phyloP scores from a whole-genome alignment of 2,888 invertebrate genomes.

The Drosophila neotestacea region DNA sequence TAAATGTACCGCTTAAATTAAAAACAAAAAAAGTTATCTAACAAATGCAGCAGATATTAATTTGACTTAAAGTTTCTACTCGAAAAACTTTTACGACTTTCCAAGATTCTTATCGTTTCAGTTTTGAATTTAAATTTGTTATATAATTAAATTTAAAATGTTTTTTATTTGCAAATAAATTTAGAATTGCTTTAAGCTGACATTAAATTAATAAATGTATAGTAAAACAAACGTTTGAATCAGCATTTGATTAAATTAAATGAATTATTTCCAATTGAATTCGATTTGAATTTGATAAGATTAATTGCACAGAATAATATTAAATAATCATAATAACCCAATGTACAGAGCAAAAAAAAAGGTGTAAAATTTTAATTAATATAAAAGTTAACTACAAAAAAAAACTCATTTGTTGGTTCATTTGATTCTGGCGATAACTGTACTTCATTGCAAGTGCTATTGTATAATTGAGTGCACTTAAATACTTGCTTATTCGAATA shows the following conservation, averaged over 20 bases:
- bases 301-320: neutral
- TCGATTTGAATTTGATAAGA: constrained; percentile 1
- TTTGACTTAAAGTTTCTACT: no score
- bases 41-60: no score
- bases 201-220: no score
- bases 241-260: no score
- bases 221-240: neutral
- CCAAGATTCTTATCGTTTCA: no score
- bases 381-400: neutral
- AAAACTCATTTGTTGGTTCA: constrained; percentile 9
- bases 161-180: no score
- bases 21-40: no score
- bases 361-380: constrained; percentile 4
- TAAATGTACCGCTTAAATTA: neutral
- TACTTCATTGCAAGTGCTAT: constrained; percentile 13
- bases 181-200: no score
- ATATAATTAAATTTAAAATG: no score
- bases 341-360: neutral
- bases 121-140: no score
- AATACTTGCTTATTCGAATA: constrained; percentile 4
- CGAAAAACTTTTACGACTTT: no score
- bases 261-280: neutral
- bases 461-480: constrained; percentile 14
- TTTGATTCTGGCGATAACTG: constrained; percentile 14
- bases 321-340: constrained; percentile 6